Base-by-base conservation (phyloP, 2,888 invertebrate species). In the Polyommatus icarus region DNA sequence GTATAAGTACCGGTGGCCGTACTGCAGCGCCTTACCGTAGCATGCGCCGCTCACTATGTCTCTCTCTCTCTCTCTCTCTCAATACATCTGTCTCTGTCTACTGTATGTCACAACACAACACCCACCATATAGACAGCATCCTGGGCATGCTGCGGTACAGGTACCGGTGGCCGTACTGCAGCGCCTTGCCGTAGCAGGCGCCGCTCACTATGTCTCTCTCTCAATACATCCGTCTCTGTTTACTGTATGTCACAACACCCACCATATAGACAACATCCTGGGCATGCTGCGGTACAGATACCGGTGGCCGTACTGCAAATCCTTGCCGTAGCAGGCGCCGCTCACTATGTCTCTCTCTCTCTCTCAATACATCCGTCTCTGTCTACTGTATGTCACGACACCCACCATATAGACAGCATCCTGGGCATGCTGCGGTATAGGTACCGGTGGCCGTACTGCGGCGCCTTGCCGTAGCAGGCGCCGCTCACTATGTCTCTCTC, bases 261-360 rank as follows among this genome's bases (percentile, higher is more conserved):
- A 93, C 99, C 99, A 99, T 82, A 99, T 96, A 78, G 98, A 98
- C 76, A 99, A 93, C 94, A 99, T 95, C 80, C 98, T 95, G 0
- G 99, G 99, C 97, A 99, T 97, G 1, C 99, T 99, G 89, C 99
- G 99, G 89, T 99, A 99, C 81, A 99, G 95, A 88, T 97, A 98
- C 83, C 97, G 97, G 85, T 97, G 97, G 15, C 99, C 99, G 86
- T 96, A 97, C 2, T 96, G 95, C 86, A 99, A 90, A 0, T 98
- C 98, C 80, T 95, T 95, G 7, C 96, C 96, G 85, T 97, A 97
- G 82, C 94, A 93, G 82, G 76, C 97, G 95, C 1, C 96, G 91
- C 2, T n/a, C n/a, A n/a, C n/a, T n/a, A n/a, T 29, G 36, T 36
- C 36, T 36, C 36, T 36, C 5, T 36, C 6, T 36, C 36, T n/a